phyloP scores from a whole-genome alignment of 2,113 vertebrate species.

The Embiotoca jacksoni region DNA sequence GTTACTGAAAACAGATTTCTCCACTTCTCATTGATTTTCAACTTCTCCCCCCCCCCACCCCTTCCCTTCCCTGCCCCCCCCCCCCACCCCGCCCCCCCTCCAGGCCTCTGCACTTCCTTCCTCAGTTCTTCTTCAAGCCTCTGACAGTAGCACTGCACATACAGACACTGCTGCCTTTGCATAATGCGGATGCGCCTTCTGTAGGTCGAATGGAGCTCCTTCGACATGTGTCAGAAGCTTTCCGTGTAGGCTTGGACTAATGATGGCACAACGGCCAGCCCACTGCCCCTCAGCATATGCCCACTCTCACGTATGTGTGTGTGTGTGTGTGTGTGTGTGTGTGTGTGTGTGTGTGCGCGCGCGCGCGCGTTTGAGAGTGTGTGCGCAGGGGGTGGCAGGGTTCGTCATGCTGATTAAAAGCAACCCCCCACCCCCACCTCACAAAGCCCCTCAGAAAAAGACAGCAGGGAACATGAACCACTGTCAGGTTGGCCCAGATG shows the following conservation, averaged over 20 bases:
- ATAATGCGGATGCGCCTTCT: constrained; percentile 85
- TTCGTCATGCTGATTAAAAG: constrained; percentile 86
- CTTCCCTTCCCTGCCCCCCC: constrained; percentile 47
- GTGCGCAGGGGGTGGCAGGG: constrained; percentile 69
- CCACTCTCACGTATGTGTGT: constrained; percentile 67
- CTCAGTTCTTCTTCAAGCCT: constrained; percentile 72
- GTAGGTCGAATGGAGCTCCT: constrained; percentile 82
- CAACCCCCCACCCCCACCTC: constrained; percentile 59
- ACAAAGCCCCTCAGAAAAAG: constrained; percentile 81
- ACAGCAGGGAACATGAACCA: constrained; percentile 83
- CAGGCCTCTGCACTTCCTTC: constrained; percentile 50
- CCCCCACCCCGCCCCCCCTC: constrained; percentile 13
- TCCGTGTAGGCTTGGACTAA: constrained; percentile 84
- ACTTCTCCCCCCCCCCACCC: constrained; percentile 30
- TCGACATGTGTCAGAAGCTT: constrained; percentile 87
- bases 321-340: constrained; percentile 22
- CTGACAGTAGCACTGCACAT: constrained; percentile 83
- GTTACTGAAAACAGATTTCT: constrained; percentile 52
- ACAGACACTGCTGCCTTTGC: constrained; percentile 83
- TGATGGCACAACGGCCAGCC: constrained; percentile 86
- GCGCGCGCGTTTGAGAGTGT: constrained; percentile 24
- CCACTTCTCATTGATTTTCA: constrained; percentile 62
- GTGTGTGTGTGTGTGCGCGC: constrained; percentile 19
- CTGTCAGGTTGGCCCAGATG: constrained; percentile 86
- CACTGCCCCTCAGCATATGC: constrained; percentile 85